A percentile compares a stretch with the other conserved stretches of the same genome.
phyloP scores from a whole-genome alignment of 2,113 vertebrate genomes.

The Chelonoidis abingdonii region DNA sequence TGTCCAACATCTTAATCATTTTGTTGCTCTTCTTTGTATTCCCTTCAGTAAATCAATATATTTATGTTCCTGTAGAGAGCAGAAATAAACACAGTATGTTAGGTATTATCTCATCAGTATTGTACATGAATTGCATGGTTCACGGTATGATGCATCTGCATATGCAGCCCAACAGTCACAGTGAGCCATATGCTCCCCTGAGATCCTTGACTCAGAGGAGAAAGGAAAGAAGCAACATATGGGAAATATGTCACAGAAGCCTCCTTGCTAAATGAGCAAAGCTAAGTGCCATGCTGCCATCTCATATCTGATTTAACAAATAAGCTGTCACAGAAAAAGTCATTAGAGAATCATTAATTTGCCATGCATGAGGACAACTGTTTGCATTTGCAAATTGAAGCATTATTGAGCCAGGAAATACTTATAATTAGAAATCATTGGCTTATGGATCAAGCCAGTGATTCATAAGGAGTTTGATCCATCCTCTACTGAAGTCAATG shows the following conservation, averaged over 20 bases:
- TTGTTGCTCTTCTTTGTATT: neutral
- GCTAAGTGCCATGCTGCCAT: neutral
- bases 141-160: neutral
- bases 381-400: neutral
- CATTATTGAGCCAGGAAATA: neutral
- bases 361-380: rapidly evolving
- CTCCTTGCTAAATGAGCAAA: neutral
- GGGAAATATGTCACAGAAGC: neutral
- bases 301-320: neutral
- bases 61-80: neutral
- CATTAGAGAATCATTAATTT: neutral
- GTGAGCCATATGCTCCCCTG: neutral
- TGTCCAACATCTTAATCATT: neutral
- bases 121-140: rapidly evolving
- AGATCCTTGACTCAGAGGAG: neutral
- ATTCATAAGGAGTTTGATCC: neutral
- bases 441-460: neutral
- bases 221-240: neutral
- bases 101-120: neutral
- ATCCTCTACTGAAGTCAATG: neutral
- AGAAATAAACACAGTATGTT: neutral
- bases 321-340: neutral
- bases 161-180: no score
- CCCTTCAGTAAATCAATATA: neutral
- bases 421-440: neutral